phyloP scores from a whole-genome alignment of 2,888 invertebrate species.

The Imbricaverruca yamaguchii region DNA sequence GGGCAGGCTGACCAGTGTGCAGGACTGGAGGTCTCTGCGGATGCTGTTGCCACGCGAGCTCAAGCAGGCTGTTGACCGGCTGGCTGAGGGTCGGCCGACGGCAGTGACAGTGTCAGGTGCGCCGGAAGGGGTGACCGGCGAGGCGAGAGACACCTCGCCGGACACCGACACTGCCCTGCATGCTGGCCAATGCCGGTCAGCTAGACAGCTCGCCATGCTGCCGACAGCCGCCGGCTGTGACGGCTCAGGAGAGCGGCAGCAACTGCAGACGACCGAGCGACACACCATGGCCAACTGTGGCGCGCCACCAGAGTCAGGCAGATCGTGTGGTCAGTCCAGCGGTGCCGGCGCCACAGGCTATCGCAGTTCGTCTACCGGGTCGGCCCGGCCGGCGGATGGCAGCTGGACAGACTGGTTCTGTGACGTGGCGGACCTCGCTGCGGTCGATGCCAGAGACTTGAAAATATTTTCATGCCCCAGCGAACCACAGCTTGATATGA shows the following conservation, averaged over 20 bases:
- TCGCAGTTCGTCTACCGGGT: background rate
- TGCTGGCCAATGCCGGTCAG: background rate
- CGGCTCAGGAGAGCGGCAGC: background rate
- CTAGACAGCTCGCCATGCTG: too few relatives aligned
- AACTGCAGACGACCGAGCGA: background rate
- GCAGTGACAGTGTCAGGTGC: too few relatives aligned
- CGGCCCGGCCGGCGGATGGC: background rate
- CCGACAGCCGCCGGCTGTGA: background rate
- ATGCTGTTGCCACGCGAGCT: conserved; percentile 3
- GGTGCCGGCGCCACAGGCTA: background rate
- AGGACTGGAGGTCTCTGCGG: background rate
- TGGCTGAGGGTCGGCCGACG: background rate
- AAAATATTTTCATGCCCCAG: background rate
- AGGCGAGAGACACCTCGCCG: background rate
- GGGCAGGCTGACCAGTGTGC: background rate
- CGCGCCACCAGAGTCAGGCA: background rate
- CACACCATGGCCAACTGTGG: background rate
- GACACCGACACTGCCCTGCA: background rate
- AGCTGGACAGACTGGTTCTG: background rate
- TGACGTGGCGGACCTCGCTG: background rate
- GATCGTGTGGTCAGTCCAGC: background rate
- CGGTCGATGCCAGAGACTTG: background rate
- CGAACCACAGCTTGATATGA: background rate
- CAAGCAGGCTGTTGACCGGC: background rate
- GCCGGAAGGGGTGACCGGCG: background rate